phyloP scores from a whole-genome alignment of 2,888 invertebrate species.

The Scrobipalpa atriplicella region DNA sequence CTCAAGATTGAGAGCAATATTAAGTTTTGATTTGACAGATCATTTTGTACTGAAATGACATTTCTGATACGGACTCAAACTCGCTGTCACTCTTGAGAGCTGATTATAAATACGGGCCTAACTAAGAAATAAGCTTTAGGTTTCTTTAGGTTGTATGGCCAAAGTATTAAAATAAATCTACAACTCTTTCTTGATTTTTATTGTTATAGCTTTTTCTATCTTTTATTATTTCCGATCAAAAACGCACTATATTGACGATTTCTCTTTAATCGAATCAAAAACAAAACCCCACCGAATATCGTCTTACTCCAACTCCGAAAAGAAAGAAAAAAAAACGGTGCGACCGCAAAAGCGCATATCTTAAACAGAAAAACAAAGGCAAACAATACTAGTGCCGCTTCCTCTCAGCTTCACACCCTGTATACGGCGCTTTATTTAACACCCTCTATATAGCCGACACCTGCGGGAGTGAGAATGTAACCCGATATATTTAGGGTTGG shows the following conservation, averaged over 20 bases:
- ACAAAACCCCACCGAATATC: neutral
- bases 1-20: no score
- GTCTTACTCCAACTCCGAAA: neutral
- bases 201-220: no score
- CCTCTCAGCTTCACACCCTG: conserved; percentile 31
- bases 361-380: conserved; percentile 14
- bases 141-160: no score
- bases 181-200: no score
- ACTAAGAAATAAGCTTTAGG: no score
- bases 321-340: neutral
- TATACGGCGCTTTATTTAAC: conserved; percentile 27
- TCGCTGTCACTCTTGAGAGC: no score
- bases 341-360: conserved; percentile 14
- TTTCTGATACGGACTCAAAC: no score
- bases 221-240: neutral
- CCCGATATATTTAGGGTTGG: conserved; percentile 51
- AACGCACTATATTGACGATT: neutral
- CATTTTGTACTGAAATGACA: no score
- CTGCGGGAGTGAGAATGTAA: conserved; percentile 80
- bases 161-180: no score
- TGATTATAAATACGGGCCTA: no score
- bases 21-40: no score
- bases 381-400: conserved; percentile 14
- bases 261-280: neutral
- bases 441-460: conserved; percentile 62